Percentiles rank a stretch among this genome's conserved stretches.
These are phyloP conservation scores for Drymodes brunneopygia DNA, from an alignment of 2,113 vertebrate species.

Conservation along the genomic window DNA sequence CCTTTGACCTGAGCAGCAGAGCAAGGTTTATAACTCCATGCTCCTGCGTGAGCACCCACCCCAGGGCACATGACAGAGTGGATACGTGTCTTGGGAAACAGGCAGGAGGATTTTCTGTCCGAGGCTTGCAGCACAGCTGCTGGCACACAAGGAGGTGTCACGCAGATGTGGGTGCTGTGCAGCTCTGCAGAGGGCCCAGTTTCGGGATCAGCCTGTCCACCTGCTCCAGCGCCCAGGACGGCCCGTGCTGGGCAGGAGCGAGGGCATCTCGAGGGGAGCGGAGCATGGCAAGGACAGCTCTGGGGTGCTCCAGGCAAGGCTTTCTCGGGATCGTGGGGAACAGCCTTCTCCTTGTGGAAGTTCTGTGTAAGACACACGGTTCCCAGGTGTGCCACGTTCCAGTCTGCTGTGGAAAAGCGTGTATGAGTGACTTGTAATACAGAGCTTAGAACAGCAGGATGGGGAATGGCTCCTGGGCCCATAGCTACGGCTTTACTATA, in stretches of 20 bases:
- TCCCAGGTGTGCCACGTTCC: no score
- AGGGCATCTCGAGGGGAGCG: fast-evolving
- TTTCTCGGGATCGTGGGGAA: fast-evolving
- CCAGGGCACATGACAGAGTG: fast-evolving
- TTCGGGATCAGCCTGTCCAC: fast-evolving
- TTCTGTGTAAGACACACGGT: fast-evolving
- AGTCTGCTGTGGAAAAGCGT: fast-evolving
- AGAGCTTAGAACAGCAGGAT: neutral
- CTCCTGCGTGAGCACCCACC: neutral
- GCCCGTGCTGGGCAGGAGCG: fast-evolving
- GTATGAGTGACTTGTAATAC: no score
- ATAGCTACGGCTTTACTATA: fast-evolving
- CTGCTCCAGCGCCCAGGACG: fast-evolving
- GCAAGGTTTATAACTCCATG: neutral
- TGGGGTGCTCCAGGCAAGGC: fast-evolving
- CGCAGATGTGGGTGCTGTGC: fast-evolving
- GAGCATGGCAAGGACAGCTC: fast-evolving
- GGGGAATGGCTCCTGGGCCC: neutral
- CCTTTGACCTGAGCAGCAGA: neutral
- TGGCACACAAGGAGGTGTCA: neutral
- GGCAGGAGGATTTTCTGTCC: neutral
- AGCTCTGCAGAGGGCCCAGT: neutral
- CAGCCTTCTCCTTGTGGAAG: neutral
- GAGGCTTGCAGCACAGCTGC: neutral
- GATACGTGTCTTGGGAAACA: fast-evolving